phyloP scores from a whole-genome alignment of 2,113 vertebrate genomes.

The Athene noctua region DNA sequence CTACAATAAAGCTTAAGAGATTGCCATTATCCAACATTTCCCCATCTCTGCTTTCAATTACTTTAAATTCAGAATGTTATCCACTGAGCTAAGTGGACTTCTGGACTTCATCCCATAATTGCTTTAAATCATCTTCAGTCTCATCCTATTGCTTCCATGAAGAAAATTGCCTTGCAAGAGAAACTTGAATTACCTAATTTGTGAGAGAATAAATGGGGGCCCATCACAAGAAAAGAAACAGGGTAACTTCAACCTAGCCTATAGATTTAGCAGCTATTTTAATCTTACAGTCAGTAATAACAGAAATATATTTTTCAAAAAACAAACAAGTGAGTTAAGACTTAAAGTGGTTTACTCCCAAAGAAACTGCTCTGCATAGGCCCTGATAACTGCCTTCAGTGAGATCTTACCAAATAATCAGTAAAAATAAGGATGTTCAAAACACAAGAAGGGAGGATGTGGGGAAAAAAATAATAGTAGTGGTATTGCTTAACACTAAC shows the following conservation, averaged over 20 bases:
- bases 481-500: background rate
- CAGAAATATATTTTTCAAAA: background rate
- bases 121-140: background rate
- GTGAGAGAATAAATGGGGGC: background rate
- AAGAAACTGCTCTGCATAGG: background rate
- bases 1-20: background rate
- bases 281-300: background rate
- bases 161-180: background rate
- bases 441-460: background rate
- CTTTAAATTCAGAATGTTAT: background rate
- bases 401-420: background rate
- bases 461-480: rapidly evolving
- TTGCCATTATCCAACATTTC: background rate
- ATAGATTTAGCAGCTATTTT: background rate
- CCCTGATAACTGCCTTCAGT: background rate
- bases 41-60: background rate
- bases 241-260: background rate
- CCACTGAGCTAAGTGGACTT: background rate
- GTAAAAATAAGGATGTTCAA: background rate
- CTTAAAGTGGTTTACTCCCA: background rate
- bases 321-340: background rate
- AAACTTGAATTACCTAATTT: background rate
- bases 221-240: background rate
- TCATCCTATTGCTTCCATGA: background rate
- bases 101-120: background rate